phyloP scores from a whole-genome alignment of 2,888 invertebrate genomes.

The Diachrysia chrysitis region DNA sequence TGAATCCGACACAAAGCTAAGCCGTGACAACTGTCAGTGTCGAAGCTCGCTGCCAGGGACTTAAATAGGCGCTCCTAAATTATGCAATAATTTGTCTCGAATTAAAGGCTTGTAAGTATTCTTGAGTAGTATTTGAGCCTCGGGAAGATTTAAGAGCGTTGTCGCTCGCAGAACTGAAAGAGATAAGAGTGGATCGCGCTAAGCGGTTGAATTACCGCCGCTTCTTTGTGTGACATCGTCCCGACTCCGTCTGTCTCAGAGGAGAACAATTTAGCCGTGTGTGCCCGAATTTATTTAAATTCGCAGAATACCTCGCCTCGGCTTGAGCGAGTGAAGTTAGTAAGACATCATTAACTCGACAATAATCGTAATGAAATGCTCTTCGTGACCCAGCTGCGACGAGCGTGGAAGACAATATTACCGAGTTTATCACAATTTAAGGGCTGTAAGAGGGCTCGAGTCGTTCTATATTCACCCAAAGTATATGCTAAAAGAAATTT shows the following conservation, averaged over 20 bases:
- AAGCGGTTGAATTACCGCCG: slow-evolving; percentile 78
- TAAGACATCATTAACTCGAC: slow-evolving; percentile 80
- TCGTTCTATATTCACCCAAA: slow-evolving; percentile 67
- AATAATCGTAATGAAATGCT: slow-evolving; percentile 83
- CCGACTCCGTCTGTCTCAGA: slow-evolving; percentile 63
- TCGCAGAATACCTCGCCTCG: slow-evolving; percentile 72
- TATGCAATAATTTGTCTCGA: slow-evolving; percentile 79
- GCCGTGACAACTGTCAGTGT: slow-evolving; percentile 52
- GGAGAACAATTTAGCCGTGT: slow-evolving; percentile 68
- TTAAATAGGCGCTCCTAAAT: slow-evolving; percentile 67
- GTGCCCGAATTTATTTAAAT: slow-evolving; percentile 79
- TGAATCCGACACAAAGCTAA: slow-evolving; percentile 54
- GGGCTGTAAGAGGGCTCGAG: slow-evolving; percentile 63
- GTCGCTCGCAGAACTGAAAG: slow-evolving; percentile 76
- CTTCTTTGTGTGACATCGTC: slow-evolving; percentile 74
- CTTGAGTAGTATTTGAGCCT: slow-evolving; percentile 75
- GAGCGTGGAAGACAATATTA: slow-evolving; percentile 69
- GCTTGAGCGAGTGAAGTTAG: slow-evolving; percentile 72
- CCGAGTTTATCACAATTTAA: slow-evolving; percentile 75
- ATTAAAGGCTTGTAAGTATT: slow-evolving; percentile 80
- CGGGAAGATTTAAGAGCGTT: slow-evolving; percentile 79
- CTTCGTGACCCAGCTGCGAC: slow-evolving; percentile 73
- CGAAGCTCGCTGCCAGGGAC: slow-evolving; percentile 48
- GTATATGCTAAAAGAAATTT: slow-evolving; percentile 62
- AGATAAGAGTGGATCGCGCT: slow-evolving; percentile 79